Percentiles rank a stretch among this genome's conserved stretches.
Evolutionary conservation across 2,888 invertebrate species (phyloP).

Genomic region (Hirudinaria manillensis): DNA sequence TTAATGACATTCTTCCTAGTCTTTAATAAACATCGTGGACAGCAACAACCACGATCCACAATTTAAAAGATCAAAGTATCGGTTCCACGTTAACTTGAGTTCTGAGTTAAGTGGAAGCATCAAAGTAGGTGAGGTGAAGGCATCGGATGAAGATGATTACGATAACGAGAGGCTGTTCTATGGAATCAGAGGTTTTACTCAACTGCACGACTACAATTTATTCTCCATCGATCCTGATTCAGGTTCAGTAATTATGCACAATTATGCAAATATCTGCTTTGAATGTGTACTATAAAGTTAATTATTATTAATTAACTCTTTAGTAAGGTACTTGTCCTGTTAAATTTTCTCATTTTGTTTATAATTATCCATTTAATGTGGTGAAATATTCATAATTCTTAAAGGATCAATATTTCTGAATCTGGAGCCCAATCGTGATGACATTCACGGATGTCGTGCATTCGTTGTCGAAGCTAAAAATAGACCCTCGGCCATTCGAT

Average conservation of each 20-base stretch:
- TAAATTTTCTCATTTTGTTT: no score
- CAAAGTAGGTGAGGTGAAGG: neutral
- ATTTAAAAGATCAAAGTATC: neutral
- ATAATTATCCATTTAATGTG: no score
- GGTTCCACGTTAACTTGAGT: neutral
- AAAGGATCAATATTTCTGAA: neutral
- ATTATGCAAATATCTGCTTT: no score
- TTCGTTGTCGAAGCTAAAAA: slow-evolving; percentile 3
- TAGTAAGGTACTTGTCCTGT: no score
- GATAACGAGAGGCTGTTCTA: neutral
- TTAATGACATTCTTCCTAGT: neutral
- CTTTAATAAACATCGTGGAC: neutral
- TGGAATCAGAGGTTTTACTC: neutral
- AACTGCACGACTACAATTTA: neutral
- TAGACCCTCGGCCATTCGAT: neutral
- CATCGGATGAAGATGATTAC: neutral
- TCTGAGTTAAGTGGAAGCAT: neutral
- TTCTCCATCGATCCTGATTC: slow-evolving; percentile 1
- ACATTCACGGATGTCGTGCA: neutral
- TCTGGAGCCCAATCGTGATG: neutral
- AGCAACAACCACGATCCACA: neutral
- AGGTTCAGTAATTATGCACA: neutral
- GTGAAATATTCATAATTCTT: neutral
- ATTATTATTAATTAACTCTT: neutral
- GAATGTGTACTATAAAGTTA: no score